Evolutionary conservation across 2,797 vertebrate genomes (phyloP).

Genomic region (Xiphophorus birchmanni): DNA sequence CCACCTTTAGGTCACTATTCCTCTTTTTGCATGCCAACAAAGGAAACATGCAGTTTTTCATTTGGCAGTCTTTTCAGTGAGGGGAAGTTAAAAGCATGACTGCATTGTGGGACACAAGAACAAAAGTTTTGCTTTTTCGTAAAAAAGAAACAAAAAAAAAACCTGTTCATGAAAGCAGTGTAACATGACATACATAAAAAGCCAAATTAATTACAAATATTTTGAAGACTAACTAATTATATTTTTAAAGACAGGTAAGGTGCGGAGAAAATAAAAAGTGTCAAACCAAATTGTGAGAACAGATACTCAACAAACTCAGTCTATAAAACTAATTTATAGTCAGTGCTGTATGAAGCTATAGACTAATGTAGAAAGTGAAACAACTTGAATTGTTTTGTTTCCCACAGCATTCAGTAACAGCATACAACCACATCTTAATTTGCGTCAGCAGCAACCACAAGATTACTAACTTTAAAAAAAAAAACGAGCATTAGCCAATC

Average conservation of each 20-base stretch:
- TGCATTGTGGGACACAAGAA: slow-evolving; percentile 16
- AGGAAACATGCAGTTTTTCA: slow-evolving; percentile 64
- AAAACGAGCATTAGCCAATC: not conserved
- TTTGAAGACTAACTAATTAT: not conserved
- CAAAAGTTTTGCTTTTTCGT: not conserved
- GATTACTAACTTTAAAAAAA: not conserved
- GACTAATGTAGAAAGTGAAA: not conserved
- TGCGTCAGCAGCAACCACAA: not conserved
- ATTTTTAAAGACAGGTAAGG: not conserved
- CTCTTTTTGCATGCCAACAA: slow-evolving; percentile 54
- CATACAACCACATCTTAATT: not conserved
- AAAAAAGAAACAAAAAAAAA: not conserved
- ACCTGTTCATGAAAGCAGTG: not conserved
- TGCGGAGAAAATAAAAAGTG: not conserved
- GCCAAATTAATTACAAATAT: not conserved
- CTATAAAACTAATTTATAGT: not conserved
- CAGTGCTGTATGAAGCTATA: not conserved
- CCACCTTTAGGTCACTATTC: slow-evolving; percentile 63
- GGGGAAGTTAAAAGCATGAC: slow-evolving; percentile 68
- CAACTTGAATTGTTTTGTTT: not conserved
- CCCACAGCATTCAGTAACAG: not conserved
- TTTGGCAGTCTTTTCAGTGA: slow-evolving; percentile 71
- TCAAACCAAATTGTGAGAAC: not conserved
- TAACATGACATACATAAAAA: not conserved
- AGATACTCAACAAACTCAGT: not conserved